Conservation (phyloP, 2,888 invertebrate species). For the Hyposoter dolosus region DNA sequence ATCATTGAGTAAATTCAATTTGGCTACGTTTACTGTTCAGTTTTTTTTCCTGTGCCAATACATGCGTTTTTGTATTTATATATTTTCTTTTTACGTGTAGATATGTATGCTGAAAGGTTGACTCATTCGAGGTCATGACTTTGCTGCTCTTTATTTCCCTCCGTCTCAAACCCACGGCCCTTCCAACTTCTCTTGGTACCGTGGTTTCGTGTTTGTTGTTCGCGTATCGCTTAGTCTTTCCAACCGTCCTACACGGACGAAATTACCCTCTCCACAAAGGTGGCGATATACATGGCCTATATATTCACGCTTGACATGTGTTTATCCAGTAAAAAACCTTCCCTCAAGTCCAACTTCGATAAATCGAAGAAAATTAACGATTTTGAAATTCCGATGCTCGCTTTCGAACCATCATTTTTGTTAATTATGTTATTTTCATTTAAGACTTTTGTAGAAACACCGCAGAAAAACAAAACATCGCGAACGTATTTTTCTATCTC, state of each 20-base stretch:
- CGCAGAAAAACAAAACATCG: background rate
- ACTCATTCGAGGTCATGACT: slow-evolving; percentile 27
- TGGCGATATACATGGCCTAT: background rate
- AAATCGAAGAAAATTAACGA: background rate
- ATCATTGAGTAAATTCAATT: background rate
- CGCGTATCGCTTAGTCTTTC: slow-evolving; percentile 5
- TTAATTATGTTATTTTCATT: background rate
- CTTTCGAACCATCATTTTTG: background rate
- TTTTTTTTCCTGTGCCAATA: background rate
- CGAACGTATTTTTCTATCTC: background rate
- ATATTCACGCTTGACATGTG: background rate
- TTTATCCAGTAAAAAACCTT: background rate
- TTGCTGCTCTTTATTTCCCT: slow-evolving; percentile 14
- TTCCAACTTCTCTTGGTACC: background rate
- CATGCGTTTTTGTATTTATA: background rate
- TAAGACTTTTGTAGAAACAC: background rate
- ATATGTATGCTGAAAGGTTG: background rate
- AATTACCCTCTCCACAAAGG: background rate
- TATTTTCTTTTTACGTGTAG: background rate
- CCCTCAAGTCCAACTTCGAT: background rate
- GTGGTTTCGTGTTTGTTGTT: slow-evolving; percentile 6
- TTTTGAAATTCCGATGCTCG: background rate
- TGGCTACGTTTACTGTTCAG: background rate
- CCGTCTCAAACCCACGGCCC: slow-evolving; percentile 7
- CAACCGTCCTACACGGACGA: background rate